Base-by-base conservation (phyloP, 2,888 invertebrate species). In the Vesta saturnalis region DNA sequence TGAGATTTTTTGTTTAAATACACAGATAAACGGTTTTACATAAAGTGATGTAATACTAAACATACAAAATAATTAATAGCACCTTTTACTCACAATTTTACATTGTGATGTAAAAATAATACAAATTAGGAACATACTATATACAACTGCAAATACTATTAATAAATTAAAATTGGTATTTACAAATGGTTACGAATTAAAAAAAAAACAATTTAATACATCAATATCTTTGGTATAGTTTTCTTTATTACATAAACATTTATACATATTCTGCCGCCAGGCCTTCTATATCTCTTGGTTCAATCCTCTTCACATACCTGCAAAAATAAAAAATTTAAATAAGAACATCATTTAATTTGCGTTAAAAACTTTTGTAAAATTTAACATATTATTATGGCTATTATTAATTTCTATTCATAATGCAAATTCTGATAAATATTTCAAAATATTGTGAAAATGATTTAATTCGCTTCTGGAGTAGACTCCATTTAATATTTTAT, bases 191-290 rank as follows among this genome's bases (percentile, higher is more conserved):
- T 60, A 56, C 56, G n/a, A n/a, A n/a, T n/a, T n/a, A n/a, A 55
- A 55, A 47, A 64, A 54, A 60, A 46, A 52, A 60, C 23, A 54
- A 54, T 56, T 22, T 65, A 65, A 69, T 65, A 65, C 64, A 69
- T 69, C 69, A 52, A 69, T 60, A 60, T 69, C 69, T 69, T 69
- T 69, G 69, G 69, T 69, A 65, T 69, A 69, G 65, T 61, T 69
- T n/a, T 64, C 56, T 47, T 52, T 52, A 52, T 52, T 52, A 19
- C 19, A 52, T 19, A 19, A 18, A 52, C 30, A 49, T 39, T 60
- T 61, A 55, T 10, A 55, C 39, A 60, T 46, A 54, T 49, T 47
- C 55, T 60, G 22, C 22, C 23, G 19, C 43, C 19, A 35, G 64
- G 55, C 54, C 63, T 59, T 46, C 35, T 16, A 16, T 57, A 47